These are phyloP conservation scores for Colletes latitarsis DNA, from an alignment of 1,140 invertebrate genomes.

Conservation along the genomic window DNA sequence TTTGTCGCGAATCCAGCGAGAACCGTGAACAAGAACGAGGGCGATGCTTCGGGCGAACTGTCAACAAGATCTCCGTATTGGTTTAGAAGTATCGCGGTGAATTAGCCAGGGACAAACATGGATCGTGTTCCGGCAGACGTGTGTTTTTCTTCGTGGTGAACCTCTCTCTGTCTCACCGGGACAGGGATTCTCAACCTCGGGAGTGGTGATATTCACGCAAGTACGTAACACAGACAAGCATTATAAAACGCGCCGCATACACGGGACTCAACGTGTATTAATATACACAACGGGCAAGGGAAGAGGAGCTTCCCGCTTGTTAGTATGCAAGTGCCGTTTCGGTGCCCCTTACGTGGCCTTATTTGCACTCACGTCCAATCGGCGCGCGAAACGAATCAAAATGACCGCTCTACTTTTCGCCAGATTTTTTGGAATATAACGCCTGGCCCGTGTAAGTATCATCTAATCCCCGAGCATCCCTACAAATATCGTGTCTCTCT, in stretches of 20 bases:
- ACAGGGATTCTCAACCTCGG: slow-evolving; percentile 63
- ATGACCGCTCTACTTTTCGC: slow-evolving; percentile 43
- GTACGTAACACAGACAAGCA: slow-evolving; percentile 41
- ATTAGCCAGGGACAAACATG: slow-evolving; percentile 47
- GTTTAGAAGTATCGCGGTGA: slow-evolving; percentile 29
- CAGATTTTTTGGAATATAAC: slow-evolving; percentile 6
- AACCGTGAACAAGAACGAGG: slow-evolving; percentile 31
- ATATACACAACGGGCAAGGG: slow-evolving; percentile 42
- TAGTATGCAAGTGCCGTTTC: slow-evolving; percentile 50
- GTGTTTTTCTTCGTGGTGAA: slow-evolving; percentile 52
- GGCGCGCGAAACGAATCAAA: slow-evolving; percentile 49
- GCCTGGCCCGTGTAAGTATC: slow-evolving; percentile 11
- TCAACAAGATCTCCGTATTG: slow-evolving; percentile 31
- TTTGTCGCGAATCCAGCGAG: slow-evolving; percentile 1
- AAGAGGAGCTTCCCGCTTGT: slow-evolving; percentile 45
- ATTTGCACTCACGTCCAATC: slow-evolving; percentile 49
- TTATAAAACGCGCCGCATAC: background rate
- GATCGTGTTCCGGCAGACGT: slow-evolving; percentile 45
- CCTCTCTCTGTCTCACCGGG: slow-evolving; percentile 12
- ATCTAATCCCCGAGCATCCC: background rate
- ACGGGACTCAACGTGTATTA: slow-evolving; percentile 42
- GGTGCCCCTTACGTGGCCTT: slow-evolving; percentile 50
- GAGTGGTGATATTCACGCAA: slow-evolving; percentile 53
- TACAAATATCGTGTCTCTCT: slow-evolving; percentile 2
- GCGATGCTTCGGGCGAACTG: slow-evolving; percentile 28